Evolutionary conservation across 1,140 invertebrate species (phyloP), one percentile per base, ranked within the genome.

Genomic region (Bradynema listronoti): DNA sequence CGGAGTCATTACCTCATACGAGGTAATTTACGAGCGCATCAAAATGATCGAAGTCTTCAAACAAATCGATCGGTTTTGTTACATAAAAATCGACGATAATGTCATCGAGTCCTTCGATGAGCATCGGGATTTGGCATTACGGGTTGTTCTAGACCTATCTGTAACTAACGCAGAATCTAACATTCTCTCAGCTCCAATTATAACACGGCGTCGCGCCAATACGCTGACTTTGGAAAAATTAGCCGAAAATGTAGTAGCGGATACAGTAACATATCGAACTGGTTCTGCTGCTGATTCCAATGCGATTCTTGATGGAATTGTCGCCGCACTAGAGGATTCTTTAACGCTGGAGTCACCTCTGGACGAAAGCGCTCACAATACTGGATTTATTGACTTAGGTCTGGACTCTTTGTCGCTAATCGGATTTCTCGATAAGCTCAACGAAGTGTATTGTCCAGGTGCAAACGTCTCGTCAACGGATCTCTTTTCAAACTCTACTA

Each of bases 391-490:
- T 25, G 63, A 65, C 45, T 36, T 65, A 14, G 63, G 63, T 22
- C 22, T 61, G 24, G 63, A 65, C 30, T 65, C 63, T 6, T 49
- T 65, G 30, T 39, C 63, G 7, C 16, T 65, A 36, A 52, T 65
- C 22, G 63, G 66, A 16, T 65, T 65, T 25, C 11, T 55, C 14
- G 67, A 58, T 29, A 33, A 68, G 22, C 24, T 65, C 24, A 68
- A 53, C 27, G 19, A 41, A 14, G 36, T n/a, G 0, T 24, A 58
- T 5, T 56, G 64, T n/a, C 65, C 65, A 27, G 34, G 30, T 4
- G 19, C 56, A 9, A 16, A 49, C 52, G 14, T 55, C n/a, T 55
- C 52, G 4, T 55, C 61, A 5, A 47, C 63, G 6, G 61, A 63
- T 36, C 27, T 63, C 6, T 49, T 63, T 41, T 33, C 59, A 1